Conservation (phyloP, 1,140 invertebrate genomes). For the Centruroides vittatus region DNA sequence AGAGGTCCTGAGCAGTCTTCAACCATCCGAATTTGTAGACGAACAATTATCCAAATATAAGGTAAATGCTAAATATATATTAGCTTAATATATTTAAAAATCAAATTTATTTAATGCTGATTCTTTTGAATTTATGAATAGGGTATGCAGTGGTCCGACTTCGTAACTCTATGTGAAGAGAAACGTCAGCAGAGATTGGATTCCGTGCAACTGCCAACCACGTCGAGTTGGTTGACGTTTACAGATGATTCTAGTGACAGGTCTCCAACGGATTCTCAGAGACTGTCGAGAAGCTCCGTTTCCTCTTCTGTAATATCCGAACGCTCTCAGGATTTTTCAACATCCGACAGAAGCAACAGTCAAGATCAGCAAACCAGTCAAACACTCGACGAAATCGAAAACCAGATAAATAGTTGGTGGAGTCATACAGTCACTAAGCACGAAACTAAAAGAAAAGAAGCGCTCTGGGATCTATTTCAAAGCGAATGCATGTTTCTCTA, state of each 20-base stretch:
- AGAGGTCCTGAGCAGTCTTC: conserved; percentile 38
- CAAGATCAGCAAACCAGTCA: neutral
- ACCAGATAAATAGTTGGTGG: conserved; percentile 9
- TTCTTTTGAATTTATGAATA: too few species aligned
- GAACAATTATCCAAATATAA: conserved; percentile 41
- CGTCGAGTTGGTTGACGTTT: neutral
- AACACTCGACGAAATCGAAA: conserved; percentile 11
- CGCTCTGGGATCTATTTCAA: conserved; percentile 55
- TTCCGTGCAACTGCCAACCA: neutral
- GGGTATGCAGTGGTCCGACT: conserved; percentile 13
- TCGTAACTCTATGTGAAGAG: conserved; percentile 7
- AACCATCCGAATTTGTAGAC: conserved; percentile 42
- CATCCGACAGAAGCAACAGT: too few species aligned
- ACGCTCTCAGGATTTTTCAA: too few species aligned
- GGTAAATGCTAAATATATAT: conserved; percentile 22
- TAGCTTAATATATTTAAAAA: neutral
- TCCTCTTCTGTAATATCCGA: too few species aligned
- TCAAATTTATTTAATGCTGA: neutral
- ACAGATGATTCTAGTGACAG: neutral
- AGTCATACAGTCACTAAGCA: conserved; percentile 9
- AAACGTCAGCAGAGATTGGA: neutral
- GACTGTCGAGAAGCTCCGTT: neutral
- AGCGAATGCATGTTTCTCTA: conserved; percentile 50
- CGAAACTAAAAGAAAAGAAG: conserved; percentile 30
- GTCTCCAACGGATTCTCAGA: neutral